Evolutionary conservation across 35 echinoderm and acorn worm species (phyloP), one percentile per base, ranked within the genome.

Genomic region (Ptychodera flava): DNA sequence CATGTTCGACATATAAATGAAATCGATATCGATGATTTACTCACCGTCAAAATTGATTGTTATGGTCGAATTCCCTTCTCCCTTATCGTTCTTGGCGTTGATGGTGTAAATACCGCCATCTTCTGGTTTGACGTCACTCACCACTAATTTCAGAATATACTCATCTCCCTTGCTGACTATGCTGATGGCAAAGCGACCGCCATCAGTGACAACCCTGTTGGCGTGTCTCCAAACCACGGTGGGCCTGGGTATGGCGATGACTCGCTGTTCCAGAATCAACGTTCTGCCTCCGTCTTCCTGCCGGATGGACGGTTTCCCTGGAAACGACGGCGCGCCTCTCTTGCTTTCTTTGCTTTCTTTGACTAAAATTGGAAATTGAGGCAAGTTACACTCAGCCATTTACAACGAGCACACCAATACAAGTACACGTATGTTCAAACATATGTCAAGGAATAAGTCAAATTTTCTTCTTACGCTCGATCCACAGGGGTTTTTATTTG

Each of bases 301-400:
- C 37, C 94, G 94, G 85, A 99, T 99, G 45, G 86, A 94, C 28
- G 96, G 96, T 89, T 94, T 94, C 83, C 94, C 96, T 29, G 94
- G 94, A 79, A 99, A 99, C 28, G 96, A 94, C 0, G 96, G 96
- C 31, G 95, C 95, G 38, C 95, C 95, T 64, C 94, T 89, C 77
- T 85, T 97, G 79, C 92, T 97, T n/a, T n/a, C n/a, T n/a, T n/a
- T n/a, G 82, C 90, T 92, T 75, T 93, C 85, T 84, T 89, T 90
- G 76, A 97, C 95, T 97, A 90, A 35, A 80, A 75, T 32, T 16
- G 78, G 83, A n/a, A 90, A 29, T 34, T 38, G 22, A 88, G 36
- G 28, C 29, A 77, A 6, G 1, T 77, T 77, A 15, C n/a, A 15
- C 15, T 77, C n/a, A 15, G 15, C 75, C 15, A n/a, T 77, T 77